phyloP scores from a whole-genome alignment of 2,113 vertebrate species.

The Carettochelys insculpta region DNA sequence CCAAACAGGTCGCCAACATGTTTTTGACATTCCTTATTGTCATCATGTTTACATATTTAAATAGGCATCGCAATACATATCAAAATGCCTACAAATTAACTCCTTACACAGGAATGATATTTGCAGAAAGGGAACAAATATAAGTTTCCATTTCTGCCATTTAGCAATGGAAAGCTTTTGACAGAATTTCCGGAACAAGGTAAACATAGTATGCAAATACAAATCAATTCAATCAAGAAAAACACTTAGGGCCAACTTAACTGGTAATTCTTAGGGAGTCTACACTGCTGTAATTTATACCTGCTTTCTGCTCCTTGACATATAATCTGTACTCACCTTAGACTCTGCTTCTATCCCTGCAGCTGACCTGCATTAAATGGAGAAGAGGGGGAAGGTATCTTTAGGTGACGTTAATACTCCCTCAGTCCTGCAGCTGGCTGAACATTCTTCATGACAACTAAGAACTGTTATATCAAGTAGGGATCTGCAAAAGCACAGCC shows the following conservation, averaged over 20 bases:
- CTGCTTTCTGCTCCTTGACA: neutral
- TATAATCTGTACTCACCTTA: neutral
- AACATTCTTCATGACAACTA: neutral
- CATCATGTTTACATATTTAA: slow-evolving; percentile 57
- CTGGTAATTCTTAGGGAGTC: neutral
- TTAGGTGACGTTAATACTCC: neutral
- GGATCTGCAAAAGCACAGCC: neutral
- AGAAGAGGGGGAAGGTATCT: neutral
- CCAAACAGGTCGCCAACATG: slow-evolving; percentile 50
- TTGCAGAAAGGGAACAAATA: slow-evolving; percentile 11
- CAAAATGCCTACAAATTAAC: slow-evolving; percentile 47
- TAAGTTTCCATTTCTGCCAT: slow-evolving; percentile 20
- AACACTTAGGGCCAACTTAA: slow-evolving; percentile 13
- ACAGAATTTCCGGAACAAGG: neutral
- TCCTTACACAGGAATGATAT: slow-evolving; percentile 25
- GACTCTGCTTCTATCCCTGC: neutral
- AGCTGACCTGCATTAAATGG: neutral
- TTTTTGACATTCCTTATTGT: slow-evolving; percentile 62
- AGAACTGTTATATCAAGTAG: neutral
- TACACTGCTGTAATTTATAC: neutral
- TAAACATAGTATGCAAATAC: neutral
- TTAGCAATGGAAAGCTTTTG: neutral
- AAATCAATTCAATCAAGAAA: neutral
- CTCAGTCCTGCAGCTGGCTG: neutral
- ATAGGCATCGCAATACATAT: slow-evolving; percentile 55